These are phyloP conservation scores for Homarus gammarus DNA, from an alignment of 2,888 invertebrate genomes.

Conservation along the genomic window DNA sequence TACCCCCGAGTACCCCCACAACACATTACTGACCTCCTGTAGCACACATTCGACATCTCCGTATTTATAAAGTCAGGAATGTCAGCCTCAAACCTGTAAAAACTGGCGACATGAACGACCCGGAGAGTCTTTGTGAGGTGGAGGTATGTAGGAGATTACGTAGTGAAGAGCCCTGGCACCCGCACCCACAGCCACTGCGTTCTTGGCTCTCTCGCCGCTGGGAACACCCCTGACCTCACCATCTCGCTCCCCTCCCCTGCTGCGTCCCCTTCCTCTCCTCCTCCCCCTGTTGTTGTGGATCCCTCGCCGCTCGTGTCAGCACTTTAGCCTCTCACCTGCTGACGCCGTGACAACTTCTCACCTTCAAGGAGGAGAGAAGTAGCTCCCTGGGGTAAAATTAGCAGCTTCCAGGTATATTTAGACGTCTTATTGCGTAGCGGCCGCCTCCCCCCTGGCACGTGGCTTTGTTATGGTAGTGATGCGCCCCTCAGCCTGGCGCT, in stretches of 20 bases:
- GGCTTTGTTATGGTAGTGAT: background rate
- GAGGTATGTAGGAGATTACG: background rate
- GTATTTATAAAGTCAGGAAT: too few relatives aligned
- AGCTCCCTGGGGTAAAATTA: background rate
- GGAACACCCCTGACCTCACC: constrained; percentile 9
- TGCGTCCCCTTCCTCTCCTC: background rate
- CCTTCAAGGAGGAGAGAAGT: background rate
- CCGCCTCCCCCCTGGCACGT: background rate
- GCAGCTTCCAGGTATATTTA: background rate
- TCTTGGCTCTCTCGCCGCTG: background rate
- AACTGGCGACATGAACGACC: too few relatives aligned
- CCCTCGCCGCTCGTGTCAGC: background rate
- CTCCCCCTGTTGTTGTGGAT: background rate
- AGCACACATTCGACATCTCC: too few relatives aligned
- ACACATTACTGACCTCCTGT: too few relatives aligned
- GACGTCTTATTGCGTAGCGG: background rate
- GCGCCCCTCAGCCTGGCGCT: too few relatives aligned
- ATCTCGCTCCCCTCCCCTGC: background rate
- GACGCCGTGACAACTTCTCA: background rate
- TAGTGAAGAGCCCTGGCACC: background rate
- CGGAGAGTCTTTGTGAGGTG: background rate
- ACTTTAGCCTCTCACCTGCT: background rate
- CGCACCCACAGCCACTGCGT: background rate
- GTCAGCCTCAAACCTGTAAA: too few relatives aligned
- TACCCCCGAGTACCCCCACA: too few relatives aligned